Evolutionary conservation across 2,113 vertebrate genomes (phyloP).

Genomic region (Pantherophis guttatus): DNA sequence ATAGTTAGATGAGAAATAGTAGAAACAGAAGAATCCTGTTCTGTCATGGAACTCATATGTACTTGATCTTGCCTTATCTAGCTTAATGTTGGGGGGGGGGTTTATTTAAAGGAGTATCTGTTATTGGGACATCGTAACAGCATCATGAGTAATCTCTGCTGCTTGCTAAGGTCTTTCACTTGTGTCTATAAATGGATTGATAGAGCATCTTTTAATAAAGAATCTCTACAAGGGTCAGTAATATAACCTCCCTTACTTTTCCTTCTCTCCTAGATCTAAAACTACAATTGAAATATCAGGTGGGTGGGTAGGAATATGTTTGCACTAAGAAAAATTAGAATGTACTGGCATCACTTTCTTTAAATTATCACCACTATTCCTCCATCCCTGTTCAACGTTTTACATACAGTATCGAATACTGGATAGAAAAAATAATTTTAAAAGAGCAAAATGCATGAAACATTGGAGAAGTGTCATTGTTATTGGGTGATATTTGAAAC

Average conservation of each 20-base stretch:
- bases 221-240: neutral
- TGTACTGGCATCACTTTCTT: neutral
- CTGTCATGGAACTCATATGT: neutral
- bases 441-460: neutral
- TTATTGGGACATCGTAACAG: neutral
- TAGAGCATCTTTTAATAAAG: neutral
- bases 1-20: neutral
- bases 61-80: constrained; percentile 1
- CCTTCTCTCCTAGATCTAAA: neutral
- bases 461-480: neutral
- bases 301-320: neutral
- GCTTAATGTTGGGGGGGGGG: neutral
- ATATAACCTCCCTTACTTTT: neutral
- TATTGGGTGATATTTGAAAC: neutral
- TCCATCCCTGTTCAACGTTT: neutral
- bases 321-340: neutral
- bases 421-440: neutral
- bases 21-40: neutral
- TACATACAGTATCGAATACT: neutral
- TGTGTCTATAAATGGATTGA: neutral
- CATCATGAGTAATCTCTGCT: neutral
- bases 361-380: neutral
- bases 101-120: neutral
- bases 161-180: neutral
- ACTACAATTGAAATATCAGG: neutral